phyloP scores from a whole-genome alignment of 2,797 vertebrate genomes.

The Poecile montanus region DNA sequence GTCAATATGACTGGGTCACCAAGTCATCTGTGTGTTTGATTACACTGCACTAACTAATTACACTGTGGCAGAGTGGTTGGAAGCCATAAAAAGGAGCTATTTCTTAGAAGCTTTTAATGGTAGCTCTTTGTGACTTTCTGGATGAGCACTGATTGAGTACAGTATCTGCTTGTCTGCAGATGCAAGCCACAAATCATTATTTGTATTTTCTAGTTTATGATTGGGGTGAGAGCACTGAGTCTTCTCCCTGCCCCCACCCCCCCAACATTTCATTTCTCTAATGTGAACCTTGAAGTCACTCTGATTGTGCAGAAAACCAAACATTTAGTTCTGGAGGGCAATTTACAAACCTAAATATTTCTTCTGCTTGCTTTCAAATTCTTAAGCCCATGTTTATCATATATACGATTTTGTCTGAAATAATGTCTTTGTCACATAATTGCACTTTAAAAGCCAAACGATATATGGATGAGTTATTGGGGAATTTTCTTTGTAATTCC shows the following conservation, averaged over 20 bases:
- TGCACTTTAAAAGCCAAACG: background rate
- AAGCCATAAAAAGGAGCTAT: background rate
- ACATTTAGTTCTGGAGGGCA: background rate
- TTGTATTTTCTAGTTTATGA: background rate
- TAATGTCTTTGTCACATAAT: background rate
- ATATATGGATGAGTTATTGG: background rate
- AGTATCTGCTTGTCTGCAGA: background rate
- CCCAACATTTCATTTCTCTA: background rate
- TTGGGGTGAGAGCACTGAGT: background rate
- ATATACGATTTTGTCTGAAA: background rate
- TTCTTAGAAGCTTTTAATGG: background rate
- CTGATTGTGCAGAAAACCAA: background rate
- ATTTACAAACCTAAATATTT: background rate
- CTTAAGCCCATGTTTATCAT: background rate
- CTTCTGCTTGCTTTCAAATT: background rate
- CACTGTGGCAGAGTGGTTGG: background rate
- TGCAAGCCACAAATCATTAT: background rate
- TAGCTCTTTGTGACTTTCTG: background rate
- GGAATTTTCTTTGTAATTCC: background rate
- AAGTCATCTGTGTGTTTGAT: background rate
- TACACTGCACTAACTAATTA: background rate
- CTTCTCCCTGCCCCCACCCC: too few relatives aligned
- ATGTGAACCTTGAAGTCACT: background rate
- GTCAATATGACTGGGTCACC: background rate
- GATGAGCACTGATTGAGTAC: background rate